phyloP scores from a whole-genome alignment of 2,113 vertebrate species.

The Ardeotis arabs region DNA sequence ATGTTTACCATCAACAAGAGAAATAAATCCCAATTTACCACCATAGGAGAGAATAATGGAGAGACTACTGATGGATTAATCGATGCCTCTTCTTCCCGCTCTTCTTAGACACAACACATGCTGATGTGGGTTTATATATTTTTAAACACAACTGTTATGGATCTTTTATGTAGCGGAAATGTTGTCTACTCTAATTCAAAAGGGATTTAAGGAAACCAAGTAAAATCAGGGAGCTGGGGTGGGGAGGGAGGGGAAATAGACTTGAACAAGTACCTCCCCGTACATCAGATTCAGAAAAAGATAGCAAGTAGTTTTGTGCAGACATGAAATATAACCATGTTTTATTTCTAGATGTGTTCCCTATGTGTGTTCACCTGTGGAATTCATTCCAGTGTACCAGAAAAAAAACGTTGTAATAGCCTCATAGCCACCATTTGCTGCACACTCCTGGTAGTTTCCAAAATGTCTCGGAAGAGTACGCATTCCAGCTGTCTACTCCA shows the following conservation, averaged over 20 bases:
- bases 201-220: background rate
- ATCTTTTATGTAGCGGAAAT: background rate
- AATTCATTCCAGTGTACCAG: background rate
- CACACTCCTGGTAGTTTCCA: background rate
- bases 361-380: background rate
- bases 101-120: background rate
- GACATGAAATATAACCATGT: background rate
- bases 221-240: background rate
- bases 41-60: background rate
- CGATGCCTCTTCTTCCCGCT: background rate
- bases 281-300: background rate
- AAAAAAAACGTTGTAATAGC: background rate
- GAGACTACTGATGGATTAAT: background rate
- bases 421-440: slow-evolving; percentile 56
- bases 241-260: background rate
- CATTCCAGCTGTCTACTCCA: background rate
- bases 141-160: background rate
- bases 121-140: background rate
- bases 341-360: background rate
- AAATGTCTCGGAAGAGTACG: background rate
- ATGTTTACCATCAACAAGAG: background rate
- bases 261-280: background rate
- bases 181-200: background rate
- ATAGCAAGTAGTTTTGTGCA: background rate
- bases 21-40: slow-evolving; percentile 37